Percentiles rank a stretch among this genome's conserved stretches.
phyloP scores from a whole-genome alignment of 2,797 vertebrate genomes.

The Sebastes cheni region DNA sequence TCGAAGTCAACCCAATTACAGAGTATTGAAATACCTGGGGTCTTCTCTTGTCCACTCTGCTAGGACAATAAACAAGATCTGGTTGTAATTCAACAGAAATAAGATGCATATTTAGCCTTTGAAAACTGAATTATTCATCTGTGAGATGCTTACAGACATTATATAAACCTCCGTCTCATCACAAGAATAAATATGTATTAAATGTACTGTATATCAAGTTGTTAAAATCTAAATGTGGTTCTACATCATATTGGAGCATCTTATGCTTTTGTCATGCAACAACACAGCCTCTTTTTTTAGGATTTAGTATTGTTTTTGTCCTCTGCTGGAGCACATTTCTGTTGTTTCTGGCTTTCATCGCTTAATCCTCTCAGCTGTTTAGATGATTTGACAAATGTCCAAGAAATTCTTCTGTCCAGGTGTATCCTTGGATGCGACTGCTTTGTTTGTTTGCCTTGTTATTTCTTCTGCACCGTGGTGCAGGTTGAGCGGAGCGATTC shows the following conservation, averaged over 20 bases:
- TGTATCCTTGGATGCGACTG: constrained; percentile 38
- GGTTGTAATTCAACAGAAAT: constrained; percentile 13
- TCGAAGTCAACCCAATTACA: constrained; percentile 42
- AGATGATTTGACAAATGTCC: constrained; percentile 50
- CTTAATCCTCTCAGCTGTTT: constrained; percentile 23
- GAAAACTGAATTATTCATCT: constrained; percentile 12
- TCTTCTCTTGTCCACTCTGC: constrained; percentile 21
- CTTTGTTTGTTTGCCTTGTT: constrained; percentile 52
- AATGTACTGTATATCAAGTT: background rate
- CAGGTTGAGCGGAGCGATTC: constrained; percentile 49
- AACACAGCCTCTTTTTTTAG: background rate
- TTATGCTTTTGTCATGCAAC: background rate
- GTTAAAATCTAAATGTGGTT: background rate
- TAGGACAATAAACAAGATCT: constrained; percentile 21
- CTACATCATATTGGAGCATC: background rate
- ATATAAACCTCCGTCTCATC: constrained; percentile 4
- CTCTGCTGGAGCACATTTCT: constrained; percentile 8
- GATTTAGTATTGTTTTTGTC: background rate
- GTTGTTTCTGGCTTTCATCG: constrained; percentile 25
- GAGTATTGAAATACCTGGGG: constrained; percentile 22
- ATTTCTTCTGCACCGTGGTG: constrained; percentile 41
- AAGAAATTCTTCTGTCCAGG: constrained; percentile 41
- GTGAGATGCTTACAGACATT: background rate
- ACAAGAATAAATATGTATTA: background rate
- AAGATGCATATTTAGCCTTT: background rate